A percentile compares a stretch with the other conserved stretches of the same genome.
Evolutionary conservation across 2,888 invertebrate species (phyloP).

Genomic region (Agapetus fuscipes): DNA sequence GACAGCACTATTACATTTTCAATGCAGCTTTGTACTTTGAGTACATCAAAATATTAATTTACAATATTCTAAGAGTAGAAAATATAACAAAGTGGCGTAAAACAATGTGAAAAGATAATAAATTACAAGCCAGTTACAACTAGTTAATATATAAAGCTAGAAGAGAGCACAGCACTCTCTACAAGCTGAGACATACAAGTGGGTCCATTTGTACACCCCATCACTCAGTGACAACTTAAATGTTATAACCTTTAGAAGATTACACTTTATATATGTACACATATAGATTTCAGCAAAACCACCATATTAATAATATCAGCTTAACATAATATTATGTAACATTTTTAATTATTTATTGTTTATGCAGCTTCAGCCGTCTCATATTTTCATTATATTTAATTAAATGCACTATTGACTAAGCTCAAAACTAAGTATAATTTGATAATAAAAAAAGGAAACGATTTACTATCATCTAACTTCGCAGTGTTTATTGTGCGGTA

Average conservation of each 20-base stretch:
- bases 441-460: conserved; percentile 1
- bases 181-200: no score
- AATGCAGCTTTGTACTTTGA: no score
- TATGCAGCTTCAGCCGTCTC: neutral
- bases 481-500: conserved; percentile 69
- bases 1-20: no score
- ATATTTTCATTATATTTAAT: neutral
- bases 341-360: neutral
- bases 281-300: no score
- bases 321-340: neutral
- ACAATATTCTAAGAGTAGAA: neutral
- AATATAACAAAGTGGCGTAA: conserved; percentile 3
- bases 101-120: conserved; percentile 4
- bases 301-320: neutral
- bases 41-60: no score
- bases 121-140: no score
- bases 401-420: conserved; percentile 3
- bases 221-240: no score
- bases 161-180: no score
- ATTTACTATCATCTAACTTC: conserved; percentile 75
- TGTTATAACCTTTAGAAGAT: no score
- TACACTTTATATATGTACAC: no score
- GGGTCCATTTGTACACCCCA: no score
- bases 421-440: neutral
- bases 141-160: no score